A percentile compares a stretch with the other conserved stretches of the same genome.
These are phyloP conservation scores for Fratercula arctica DNA, from an alignment of 2,797 vertebrate genomes.

Conservation along the genomic window DNA sequence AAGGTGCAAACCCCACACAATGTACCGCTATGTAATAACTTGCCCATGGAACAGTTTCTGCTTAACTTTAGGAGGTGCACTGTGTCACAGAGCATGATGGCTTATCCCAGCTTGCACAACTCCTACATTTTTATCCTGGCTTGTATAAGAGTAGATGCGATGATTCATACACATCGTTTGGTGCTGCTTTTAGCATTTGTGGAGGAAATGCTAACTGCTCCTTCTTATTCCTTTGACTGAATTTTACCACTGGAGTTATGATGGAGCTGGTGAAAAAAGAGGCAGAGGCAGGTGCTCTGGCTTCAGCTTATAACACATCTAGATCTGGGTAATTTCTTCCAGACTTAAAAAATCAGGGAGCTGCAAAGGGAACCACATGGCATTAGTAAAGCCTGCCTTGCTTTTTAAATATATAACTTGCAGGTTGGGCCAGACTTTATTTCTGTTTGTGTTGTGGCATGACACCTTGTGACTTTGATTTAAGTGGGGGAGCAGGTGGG, in stretches of 20 bases:
- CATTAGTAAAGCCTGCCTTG: background rate
- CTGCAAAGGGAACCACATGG: background rate
- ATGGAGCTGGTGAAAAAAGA: background rate
- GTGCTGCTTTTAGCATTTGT: constrained; percentile 25
- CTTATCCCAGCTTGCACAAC: background rate
- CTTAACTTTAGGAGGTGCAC: background rate
- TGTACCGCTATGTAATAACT: background rate
- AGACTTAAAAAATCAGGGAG: background rate
- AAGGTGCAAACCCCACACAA: background rate
- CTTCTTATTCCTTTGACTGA: background rate
- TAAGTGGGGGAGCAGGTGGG: background rate
- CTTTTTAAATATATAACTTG: background rate
- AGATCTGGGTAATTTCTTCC: background rate
- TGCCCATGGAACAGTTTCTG: background rate
- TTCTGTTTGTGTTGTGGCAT: constrained; percentile 10
- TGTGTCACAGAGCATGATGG: background rate
- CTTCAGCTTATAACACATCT: background rate
- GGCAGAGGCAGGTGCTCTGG: background rate
- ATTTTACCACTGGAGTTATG: background rate
- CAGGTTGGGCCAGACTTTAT: background rate
- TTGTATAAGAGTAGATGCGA: background rate
- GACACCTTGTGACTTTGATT: constrained; percentile 9
- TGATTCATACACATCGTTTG: constrained; percentile 48
- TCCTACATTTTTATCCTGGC: constrained; percentile 16
- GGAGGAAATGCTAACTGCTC: constrained; percentile 20